Evolutionary conservation across 2,113 vertebrate species (phyloP).

Genomic region (Carollia perspicillata): DNA sequence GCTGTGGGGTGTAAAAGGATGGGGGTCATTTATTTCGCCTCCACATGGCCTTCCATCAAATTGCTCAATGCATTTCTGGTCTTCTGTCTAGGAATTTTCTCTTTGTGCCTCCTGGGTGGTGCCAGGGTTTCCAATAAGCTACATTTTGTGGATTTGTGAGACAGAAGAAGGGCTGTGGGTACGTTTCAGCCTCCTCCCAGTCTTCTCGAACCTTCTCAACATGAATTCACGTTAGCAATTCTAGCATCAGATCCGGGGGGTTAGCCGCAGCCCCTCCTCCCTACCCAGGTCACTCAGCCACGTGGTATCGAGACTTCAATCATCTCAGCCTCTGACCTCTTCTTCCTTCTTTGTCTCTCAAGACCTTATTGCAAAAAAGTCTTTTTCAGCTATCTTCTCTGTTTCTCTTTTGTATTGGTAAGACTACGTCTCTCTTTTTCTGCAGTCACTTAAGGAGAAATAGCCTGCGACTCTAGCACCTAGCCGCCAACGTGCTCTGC

Average conservation of each 20-base stretch:
- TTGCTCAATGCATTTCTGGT: neutral
- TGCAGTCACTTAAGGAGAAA: neutral
- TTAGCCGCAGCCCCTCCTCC: fast-evolving
- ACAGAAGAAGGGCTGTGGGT: neutral
- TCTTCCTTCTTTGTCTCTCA: neutral
- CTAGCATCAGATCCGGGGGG: fast-evolving
- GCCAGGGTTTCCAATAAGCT: neutral
- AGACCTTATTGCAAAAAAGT: neutral
- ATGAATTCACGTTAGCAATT: fast-evolving
- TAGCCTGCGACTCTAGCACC: neutral
- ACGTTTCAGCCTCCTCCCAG: neutral
- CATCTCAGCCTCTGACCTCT: no score
- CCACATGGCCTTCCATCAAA: neutral
- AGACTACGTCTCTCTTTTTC: neutral
- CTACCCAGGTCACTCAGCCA: neutral
- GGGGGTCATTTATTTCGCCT: neutral
- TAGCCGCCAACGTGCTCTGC: neutral
- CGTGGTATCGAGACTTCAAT: fast-evolving
- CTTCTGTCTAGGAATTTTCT: neutral
- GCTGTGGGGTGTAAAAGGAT: neutral
- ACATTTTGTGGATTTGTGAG: neutral
- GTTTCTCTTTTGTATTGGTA: neutral
- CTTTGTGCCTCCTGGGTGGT: neutral
- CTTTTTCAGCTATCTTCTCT: no score
- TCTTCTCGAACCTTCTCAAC: neutral